Conservation (phyloP, 2,797 vertebrate genomes). For the Mus spretus region DNA sequence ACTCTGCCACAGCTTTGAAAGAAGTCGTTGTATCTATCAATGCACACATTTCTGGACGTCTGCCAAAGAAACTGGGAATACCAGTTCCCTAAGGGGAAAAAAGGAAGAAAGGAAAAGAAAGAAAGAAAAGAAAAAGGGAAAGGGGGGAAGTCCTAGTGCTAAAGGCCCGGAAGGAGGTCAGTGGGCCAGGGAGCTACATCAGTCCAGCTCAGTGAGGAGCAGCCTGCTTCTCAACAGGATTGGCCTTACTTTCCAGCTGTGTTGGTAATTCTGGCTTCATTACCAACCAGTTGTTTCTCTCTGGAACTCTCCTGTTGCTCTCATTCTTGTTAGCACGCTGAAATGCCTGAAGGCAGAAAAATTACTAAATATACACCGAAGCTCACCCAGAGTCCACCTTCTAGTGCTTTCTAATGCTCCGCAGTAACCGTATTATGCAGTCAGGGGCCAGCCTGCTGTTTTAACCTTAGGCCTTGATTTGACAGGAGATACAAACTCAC, state of each 20-base stretch:
- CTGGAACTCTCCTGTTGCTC: background rate
- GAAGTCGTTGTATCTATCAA: background rate
- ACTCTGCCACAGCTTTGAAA: background rate
- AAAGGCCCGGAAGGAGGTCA: background rate
- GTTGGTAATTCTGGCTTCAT: background rate
- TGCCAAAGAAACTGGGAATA: slow-evolving; percentile 28
- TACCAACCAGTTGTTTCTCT: slow-evolving; percentile 10
- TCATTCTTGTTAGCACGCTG: slow-evolving; percentile 28
- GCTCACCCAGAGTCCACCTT: background rate
- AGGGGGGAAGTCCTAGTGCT: background rate
- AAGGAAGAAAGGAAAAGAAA: background rate
- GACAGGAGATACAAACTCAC: background rate
- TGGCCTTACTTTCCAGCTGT: background rate
- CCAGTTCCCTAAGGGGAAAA: background rate
- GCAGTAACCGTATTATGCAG: background rate
- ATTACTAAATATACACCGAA: slow-evolving; percentile 44
- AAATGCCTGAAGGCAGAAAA: slow-evolving; percentile 27
- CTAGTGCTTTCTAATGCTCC: background rate
- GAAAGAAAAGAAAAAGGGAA: background rate
- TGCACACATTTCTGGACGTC: slow-evolving; percentile 45
- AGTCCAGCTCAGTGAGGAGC: background rate
- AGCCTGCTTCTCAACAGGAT: too few species aligned
- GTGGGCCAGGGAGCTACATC: background rate
- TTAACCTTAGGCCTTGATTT: background rate
- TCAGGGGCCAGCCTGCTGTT: background rate